Evolutionary conservation across 1,140 invertebrate species (phyloP).

Genomic region (Musca vetustissima): DNA sequence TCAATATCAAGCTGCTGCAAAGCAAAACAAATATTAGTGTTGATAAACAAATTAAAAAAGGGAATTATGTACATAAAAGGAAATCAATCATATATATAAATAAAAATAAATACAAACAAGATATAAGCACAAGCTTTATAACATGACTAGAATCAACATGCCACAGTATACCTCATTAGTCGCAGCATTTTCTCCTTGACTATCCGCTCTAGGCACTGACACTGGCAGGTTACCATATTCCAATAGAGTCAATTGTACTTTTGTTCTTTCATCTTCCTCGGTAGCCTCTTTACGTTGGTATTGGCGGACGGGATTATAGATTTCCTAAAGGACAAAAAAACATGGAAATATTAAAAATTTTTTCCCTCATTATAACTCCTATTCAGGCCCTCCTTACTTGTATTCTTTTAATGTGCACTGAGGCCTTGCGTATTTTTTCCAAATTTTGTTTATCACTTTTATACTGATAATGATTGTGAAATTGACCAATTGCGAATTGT

Average conservation of each 20-base stretch:
- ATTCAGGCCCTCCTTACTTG: too few relatives aligned
- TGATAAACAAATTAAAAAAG: background rate
- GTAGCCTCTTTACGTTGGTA: constrained; percentile 61
- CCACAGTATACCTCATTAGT: background rate
- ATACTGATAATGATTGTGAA: constrained; percentile 73
- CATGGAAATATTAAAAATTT: too few relatives aligned
- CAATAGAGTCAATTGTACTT: constrained; percentile 64
- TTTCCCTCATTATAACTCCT: too few relatives aligned
- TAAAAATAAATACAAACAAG: background rate
- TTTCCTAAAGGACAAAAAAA: constrained; percentile 48
- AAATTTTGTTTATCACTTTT: constrained; percentile 58
- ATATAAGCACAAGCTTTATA: too few relatives aligned
- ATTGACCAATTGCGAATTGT: constrained; percentile 81
- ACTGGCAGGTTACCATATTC: constrained; percentile 62
- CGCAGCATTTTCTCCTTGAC: background rate
- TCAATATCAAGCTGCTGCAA: constrained; percentile 46
- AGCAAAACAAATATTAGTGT: constrained; percentile 1
- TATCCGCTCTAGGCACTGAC: constrained; percentile 1
- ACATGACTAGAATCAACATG: too few relatives aligned
- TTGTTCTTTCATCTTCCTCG: constrained; percentile 57
- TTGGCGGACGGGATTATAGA: constrained; percentile 61
- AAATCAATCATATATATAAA: too few relatives aligned
- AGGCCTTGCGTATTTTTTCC: constrained; percentile 58
- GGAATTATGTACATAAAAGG: constrained; percentile 5
- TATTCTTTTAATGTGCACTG: constrained; percentile 58